Conservation (phyloP, 2,888 invertebrate species). For the Ernsta delagoae region DNA sequence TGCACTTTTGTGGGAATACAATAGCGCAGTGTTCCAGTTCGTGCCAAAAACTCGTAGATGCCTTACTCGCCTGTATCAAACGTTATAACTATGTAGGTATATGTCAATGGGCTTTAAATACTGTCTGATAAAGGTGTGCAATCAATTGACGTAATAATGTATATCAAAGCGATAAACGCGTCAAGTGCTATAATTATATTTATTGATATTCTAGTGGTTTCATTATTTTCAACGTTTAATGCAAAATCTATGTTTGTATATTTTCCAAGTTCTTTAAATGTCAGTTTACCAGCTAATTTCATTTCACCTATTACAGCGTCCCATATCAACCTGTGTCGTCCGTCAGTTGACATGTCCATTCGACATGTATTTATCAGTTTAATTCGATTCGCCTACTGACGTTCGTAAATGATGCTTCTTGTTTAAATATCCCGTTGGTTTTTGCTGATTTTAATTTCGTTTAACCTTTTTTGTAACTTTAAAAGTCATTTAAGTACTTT, state of each 20-base stretch:
- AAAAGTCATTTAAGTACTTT: too few relatives aligned
- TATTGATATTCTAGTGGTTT: too few relatives aligned
- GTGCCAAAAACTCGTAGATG: constrained; percentile 27
- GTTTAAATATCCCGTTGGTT: background rate
- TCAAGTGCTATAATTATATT: background rate
- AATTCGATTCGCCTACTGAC: constrained; percentile 21
- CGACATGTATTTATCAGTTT: constrained; percentile 22
- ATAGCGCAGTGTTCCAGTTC: constrained; percentile 5
- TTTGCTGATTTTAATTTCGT: background rate
- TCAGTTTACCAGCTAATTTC: background rate
- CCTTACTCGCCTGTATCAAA: constrained; percentile 4
- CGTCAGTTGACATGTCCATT: constrained; percentile 13
- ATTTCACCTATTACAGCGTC: constrained; percentile 4
- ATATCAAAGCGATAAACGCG: background rate
- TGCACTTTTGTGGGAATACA: constrained; percentile 30
- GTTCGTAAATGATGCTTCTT: background rate
- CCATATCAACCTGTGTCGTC: constrained; percentile 17
- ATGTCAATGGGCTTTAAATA: constrained; percentile 3
- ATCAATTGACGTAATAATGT: background rate
- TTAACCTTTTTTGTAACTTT: too few relatives aligned
- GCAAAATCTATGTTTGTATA: too few relatives aligned
- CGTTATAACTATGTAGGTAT: constrained; percentile 6
- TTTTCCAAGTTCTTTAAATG: background rate
- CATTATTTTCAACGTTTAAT: too few relatives aligned
- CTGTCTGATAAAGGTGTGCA: background rate